These are phyloP conservation scores for Trissolcus basalis DNA, from an alignment of 1,140 invertebrate species.

Conservation along the genomic window DNA sequence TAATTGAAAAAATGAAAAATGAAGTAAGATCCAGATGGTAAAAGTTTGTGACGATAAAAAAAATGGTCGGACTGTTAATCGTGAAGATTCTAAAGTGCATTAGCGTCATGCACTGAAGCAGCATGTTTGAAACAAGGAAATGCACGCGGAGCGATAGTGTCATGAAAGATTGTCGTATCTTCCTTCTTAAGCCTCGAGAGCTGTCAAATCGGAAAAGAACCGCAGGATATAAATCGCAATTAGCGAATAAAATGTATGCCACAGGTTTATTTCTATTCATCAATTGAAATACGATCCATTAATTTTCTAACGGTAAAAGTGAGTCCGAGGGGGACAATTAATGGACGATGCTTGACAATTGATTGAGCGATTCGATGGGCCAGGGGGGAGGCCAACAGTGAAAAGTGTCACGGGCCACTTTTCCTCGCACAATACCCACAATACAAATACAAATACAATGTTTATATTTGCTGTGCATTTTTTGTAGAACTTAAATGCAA, in stretches of 20 bases:
- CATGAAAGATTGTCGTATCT: slow-evolving; percentile 10
- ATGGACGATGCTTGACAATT: slow-evolving; percentile 46
- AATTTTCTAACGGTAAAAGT: slow-evolving; percentile 56
- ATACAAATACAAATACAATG: no score
- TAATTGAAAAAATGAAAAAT: no score
- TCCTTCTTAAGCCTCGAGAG: background rate
- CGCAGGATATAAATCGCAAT: slow-evolving; percentile 46
- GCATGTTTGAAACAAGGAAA: slow-evolving; percentile 2
- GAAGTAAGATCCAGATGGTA: no score
- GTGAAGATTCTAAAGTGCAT: background rate
- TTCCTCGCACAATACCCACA: slow-evolving; percentile 35
- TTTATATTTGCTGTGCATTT: no score
- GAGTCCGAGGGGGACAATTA: slow-evolving; percentile 37
- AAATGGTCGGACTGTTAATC: no score
- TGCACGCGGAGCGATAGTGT: slow-evolving; percentile 4
- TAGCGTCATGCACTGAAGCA: background rate
- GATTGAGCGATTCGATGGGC: slow-evolving; percentile 56
- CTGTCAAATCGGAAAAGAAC: slow-evolving; percentile 18
- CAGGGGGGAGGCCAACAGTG: slow-evolving; percentile 10
- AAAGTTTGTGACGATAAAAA: no score
- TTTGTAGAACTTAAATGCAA: no score
- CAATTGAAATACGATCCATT: slow-evolving; percentile 49
- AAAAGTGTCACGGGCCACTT: slow-evolving; percentile 51
- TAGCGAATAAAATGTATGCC: slow-evolving; percentile 54
- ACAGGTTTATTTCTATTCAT: slow-evolving; percentile 27